These are phyloP conservation scores for Melanogrammus aeglefinus DNA, from an alignment of 2,797 vertebrate genomes.

Conservation along the genomic window DNA sequence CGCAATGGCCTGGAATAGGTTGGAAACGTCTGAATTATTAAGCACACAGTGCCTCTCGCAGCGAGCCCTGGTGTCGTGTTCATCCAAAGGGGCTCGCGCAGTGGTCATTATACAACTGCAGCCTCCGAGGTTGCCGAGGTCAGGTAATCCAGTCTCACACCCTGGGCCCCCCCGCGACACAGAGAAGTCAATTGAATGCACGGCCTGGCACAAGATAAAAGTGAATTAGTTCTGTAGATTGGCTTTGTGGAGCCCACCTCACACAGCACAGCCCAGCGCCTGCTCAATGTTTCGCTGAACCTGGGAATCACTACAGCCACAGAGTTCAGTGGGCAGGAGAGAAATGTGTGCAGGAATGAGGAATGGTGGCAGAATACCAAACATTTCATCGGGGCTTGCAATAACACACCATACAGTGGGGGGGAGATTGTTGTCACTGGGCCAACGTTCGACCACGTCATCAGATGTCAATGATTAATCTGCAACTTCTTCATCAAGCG, in stretches of 20 bases:
- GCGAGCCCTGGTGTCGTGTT: slow-evolving; percentile 51
- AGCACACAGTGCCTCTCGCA: slow-evolving; percentile 40
- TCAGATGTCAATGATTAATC: slow-evolving; percentile 9
- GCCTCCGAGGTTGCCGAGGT: slow-evolving; percentile 61
- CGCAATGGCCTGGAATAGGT: slow-evolving; percentile 57
- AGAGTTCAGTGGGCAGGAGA: slow-evolving; percentile 59
- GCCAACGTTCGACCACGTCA: neutral
- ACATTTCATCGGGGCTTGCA: slow-evolving; percentile 24
- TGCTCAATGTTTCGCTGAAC: slow-evolving; percentile 68
- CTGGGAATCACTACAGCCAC: slow-evolving; percentile 51
- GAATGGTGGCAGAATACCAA: slow-evolving; percentile 25
- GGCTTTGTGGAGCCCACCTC: slow-evolving; percentile 60
- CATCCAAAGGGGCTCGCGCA: slow-evolving; percentile 48
- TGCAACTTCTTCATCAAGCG: slow-evolving; percentile 4
- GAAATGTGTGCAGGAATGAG: slow-evolving; percentile 34
- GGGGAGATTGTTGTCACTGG: slow-evolving; percentile 23
- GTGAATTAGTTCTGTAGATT: slow-evolving; percentile 68
- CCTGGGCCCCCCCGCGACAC: slow-evolving; percentile 56
- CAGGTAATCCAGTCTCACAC: slow-evolving; percentile 64
- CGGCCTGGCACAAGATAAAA: slow-evolving; percentile 64
- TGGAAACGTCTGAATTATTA: slow-evolving; percentile 62
- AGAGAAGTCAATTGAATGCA: slow-evolving; percentile 68
- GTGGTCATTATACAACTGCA: slow-evolving; percentile 57
- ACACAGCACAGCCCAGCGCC: slow-evolving; percentile 49
- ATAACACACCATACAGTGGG: slow-evolving; percentile 29